phyloP scores from a whole-genome alignment of 1,140 invertebrate species.

The Drosophila pachea region DNA sequence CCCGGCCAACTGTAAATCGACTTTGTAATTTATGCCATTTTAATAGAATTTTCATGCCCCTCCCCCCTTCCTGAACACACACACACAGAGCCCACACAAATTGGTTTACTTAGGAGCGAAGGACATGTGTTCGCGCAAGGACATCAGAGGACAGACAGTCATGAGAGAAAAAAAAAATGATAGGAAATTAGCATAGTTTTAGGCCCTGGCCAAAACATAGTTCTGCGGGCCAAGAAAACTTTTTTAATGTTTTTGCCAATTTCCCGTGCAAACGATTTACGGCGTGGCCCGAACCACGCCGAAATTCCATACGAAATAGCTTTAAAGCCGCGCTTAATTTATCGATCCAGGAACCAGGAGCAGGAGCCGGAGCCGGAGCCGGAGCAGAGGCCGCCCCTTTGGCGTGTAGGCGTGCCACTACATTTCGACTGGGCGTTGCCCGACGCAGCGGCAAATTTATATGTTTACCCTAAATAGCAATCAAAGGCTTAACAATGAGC shows the following conservation, averaged over 20 bases:
- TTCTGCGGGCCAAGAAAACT: slow-evolving; percentile 54
- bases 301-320: slow-evolving; percentile 32
- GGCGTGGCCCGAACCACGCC: no score
- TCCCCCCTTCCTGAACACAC: background rate
- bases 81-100: slow-evolving; percentile 36
- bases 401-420: background rate
- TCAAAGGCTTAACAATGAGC: slow-evolving; percentile 65
- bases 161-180: slow-evolving; percentile 10
- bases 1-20: slow-evolving; percentile 28
- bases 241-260: slow-evolving; percentile 75
- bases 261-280: slow-evolving; percentile 61
- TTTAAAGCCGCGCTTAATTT: slow-evolving; percentile 66
- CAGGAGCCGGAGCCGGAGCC: slow-evolving; percentile 29
- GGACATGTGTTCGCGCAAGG: slow-evolving; percentile 10
- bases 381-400: background rate
- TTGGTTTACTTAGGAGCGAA: slow-evolving; percentile 36
- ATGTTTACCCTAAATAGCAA: slow-evolving; percentile 66
- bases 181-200: slow-evolving; percentile 76
- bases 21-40: slow-evolving; percentile 53
- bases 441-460: slow-evolving; percentile 53
- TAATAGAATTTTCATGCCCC: slow-evolving; percentile 37
- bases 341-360: slow-evolving; percentile 56
- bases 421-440: slow-evolving; percentile 11
- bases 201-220: slow-evolving; percentile 36
- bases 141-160: slow-evolving; percentile 2